Base-by-base conservation (phyloP, 2,888 invertebrate genomes). In the Mythimna loreyi region DNA sequence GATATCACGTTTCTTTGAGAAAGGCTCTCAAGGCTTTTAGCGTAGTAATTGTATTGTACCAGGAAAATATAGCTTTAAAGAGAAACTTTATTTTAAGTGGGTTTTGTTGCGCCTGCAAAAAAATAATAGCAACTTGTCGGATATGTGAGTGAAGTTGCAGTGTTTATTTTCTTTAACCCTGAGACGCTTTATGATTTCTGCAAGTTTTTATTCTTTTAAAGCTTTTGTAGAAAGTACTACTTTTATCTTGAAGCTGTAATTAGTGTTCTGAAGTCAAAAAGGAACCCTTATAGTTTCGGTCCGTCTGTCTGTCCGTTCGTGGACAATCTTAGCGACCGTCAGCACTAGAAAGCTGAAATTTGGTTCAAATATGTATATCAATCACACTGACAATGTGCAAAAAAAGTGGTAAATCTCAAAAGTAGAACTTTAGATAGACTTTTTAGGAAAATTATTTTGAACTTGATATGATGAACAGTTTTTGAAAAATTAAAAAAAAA, bases 11-110 rank as follows among this genome's bases (percentile, higher is more conserved):
- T 78, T 53, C 72, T 47, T 70, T 76, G 53, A 55, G 25, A 43
- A 47, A 81, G 47, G 33, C 60, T 59, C 62, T 63, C 52, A 76
- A 78, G 52, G 65, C 65, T 77, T 62, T 77, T 72, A 78, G 58
- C 52, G 53, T 55, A 47, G 58, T 61, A 78, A 62, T 62, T 30
- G 56, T 30, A 77, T 57, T 71, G 63, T 60, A 62, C 55, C 16
- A 55, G 55, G 61, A 36, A 53, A 53, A 47, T 58, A 49, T 57
- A 40, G 19, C 28, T n/a, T 55, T 19, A 23, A 64, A 61, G 52
- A 50, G 30, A 52, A 58, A n/a, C 19, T 59, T n/a, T 52, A 3
- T 45, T 60, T 11, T 49, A 33, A 55, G 50, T 60, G 11, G n/a
- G 43, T 28, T 36, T 13, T 50, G 30, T 59, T 4, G 40, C 36